Conservation (phyloP, 2,797 vertebrate species). For the Anisognathus igniventris region DNA sequence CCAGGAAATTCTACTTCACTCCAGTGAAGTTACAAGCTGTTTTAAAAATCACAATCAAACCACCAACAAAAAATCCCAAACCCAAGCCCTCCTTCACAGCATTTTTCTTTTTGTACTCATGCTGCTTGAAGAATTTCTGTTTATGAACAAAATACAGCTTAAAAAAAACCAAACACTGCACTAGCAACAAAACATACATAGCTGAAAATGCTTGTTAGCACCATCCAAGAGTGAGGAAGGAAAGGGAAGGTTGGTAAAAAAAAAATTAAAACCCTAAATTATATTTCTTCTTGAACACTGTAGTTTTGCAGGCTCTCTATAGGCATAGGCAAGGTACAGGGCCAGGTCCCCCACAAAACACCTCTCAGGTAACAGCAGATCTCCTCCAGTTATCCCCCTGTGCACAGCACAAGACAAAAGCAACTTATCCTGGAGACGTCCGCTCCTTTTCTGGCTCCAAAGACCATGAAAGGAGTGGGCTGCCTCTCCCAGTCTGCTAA, state of each 20-base stretch:
- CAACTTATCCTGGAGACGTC: not conserved
- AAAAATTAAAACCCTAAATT: not conserved
- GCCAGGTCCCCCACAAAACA: not conserved
- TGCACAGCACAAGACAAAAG: not conserved
- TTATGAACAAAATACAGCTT: not conserved
- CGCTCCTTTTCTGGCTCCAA: not conserved
- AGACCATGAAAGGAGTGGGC: not conserved
- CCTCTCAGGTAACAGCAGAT: not conserved
- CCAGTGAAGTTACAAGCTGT: not conserved
- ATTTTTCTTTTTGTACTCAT: not conserved
- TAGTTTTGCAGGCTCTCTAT: not conserved
- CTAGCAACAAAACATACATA: not conserved
- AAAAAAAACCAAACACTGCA: not conserved
- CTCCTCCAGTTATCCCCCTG: not conserved
- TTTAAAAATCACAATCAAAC: not conserved
- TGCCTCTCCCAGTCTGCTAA: not conserved
- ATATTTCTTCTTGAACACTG: not conserved
- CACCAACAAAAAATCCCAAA: not conserved
- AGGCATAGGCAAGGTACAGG: not conserved
- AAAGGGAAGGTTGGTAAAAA: not conserved
- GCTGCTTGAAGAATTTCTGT: not conserved
- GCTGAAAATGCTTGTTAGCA: not conserved
- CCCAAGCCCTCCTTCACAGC: not conserved
- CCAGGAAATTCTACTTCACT: not conserved
- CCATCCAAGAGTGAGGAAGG: not conserved